A percentile compares a stretch with the other conserved stretches of the same genome.
These are phyloP conservation scores for Girardinichthys multiradiatus DNA, from an alignment of 2,113 vertebrate species.

Conservation along the genomic window DNA sequence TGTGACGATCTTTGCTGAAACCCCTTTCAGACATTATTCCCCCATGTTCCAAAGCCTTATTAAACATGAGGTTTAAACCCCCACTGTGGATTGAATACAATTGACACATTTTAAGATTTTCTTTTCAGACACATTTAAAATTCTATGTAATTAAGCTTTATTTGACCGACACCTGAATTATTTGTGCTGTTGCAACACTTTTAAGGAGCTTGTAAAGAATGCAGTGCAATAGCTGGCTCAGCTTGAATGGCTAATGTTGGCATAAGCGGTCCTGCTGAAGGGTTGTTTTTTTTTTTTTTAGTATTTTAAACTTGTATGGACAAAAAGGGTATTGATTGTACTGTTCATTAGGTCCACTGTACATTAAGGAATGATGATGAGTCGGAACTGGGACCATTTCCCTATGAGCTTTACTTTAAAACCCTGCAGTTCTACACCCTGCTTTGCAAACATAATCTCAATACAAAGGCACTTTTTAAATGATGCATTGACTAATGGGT, in stretches of 20 bases:
- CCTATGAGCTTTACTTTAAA: constrained; percentile 36
- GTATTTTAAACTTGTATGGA: constrained; percentile 15
- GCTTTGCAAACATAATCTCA: constrained; percentile 55
- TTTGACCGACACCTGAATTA: constrained; percentile 22
- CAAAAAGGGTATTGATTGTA: constrained; percentile 11
- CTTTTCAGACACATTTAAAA: constrained; percentile 1
- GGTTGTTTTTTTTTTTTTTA: neutral
- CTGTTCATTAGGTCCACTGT: constrained; percentile 20
- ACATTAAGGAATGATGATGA: constrained; percentile 22
- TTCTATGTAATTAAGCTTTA: constrained; percentile 17
- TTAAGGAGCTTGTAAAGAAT: constrained; percentile 25
- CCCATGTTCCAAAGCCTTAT: neutral
- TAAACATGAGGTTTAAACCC: neutral
- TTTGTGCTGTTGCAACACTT: constrained; percentile 7
- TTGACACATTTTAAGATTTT: neutral
- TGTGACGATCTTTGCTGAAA: no score
- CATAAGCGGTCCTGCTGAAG: constrained; percentile 7
- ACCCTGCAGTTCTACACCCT: constrained; percentile 17
- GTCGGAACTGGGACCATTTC: constrained; percentile 2
- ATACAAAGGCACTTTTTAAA: constrained; percentile 51
- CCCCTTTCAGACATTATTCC: neutral
- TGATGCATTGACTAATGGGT: constrained; percentile 72
- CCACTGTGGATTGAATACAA: neutral
- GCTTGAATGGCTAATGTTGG: neutral
- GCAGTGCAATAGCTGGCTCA: constrained; percentile 44